A percentile compares a stretch with the other conserved stretches of the same genome.
phyloP scores from a whole-genome alignment of 2,113 vertebrate genomes.

The Agapornis roseicollis region DNA sequence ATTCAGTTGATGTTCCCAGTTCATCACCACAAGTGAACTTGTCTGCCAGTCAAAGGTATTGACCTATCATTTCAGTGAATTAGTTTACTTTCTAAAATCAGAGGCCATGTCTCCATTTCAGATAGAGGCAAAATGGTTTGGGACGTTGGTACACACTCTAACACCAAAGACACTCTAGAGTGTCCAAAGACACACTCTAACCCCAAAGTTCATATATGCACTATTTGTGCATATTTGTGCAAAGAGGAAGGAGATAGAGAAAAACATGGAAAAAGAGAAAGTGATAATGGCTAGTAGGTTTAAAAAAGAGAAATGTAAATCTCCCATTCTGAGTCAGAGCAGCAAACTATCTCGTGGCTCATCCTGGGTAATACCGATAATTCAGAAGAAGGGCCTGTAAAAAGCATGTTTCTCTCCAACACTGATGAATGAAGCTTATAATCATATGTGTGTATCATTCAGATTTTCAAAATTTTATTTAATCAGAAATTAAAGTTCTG shows the following conservation, averaged over 20 bases:
- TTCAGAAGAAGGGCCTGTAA: not conserved
- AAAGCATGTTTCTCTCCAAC: not conserved
- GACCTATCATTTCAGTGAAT: not conserved
- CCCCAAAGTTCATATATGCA: not conserved
- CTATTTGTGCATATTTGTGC: not conserved
- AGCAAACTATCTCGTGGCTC: not conserved
- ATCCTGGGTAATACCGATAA: not conserved
- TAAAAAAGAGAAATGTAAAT: not conserved
- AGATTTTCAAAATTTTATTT: not conserved
- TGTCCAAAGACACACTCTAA: not conserved
- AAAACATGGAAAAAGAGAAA: not conserved
- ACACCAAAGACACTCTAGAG: not conserved
- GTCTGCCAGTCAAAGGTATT: not conserved
- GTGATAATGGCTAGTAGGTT: not conserved
- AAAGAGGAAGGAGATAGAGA: not conserved
- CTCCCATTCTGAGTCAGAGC: not conserved
- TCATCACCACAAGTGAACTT: not conserved
- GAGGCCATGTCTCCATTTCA: not conserved
- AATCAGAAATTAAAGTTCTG: not conserved
- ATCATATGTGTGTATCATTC: not conserved
- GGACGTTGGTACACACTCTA: not conserved
- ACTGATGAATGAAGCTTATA: not conserved
- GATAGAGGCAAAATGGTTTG: not conserved
- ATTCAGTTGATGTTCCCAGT: not conserved
- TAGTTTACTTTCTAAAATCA: not conserved